A percentile compares a stretch with the other conserved stretches of the same genome.
Conservation (phyloP, 2,888 invertebrate genomes). For the Parnassius smintheus region DNA sequence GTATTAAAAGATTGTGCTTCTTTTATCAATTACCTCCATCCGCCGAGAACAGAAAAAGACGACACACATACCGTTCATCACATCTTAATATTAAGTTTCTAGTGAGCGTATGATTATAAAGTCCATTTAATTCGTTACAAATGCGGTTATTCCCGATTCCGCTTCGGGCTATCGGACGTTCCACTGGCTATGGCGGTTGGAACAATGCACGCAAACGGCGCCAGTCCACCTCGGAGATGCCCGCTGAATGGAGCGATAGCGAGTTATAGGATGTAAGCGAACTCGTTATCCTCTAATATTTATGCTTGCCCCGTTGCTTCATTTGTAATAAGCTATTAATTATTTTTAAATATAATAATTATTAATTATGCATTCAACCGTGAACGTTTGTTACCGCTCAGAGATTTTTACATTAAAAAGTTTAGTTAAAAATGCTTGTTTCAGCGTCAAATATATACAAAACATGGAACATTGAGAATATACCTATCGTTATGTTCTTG, state of each 20-base stretch:
- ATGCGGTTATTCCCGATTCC: constrained; percentile 7
- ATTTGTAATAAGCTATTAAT: too few relatives aligned
- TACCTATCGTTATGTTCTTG: too few relatives aligned
- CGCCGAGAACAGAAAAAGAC: too few relatives aligned
- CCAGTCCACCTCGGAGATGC: constrained; percentile 34
- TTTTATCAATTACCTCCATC: background rate
- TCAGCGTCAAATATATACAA: too few relatives aligned
- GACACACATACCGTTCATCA: constrained; percentile 3
- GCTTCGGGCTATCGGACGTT: constrained; percentile 33
- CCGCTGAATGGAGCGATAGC: constrained; percentile 27
- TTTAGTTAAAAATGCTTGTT: too few relatives aligned
- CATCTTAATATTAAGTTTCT: constrained; percentile 2
- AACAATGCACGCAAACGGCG: constrained; percentile 39
- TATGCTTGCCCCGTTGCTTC: too few relatives aligned
- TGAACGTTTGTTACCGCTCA: too few relatives aligned
- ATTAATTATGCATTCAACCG: too few relatives aligned
- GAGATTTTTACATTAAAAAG: too few relatives aligned
- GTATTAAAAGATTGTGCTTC: constrained; percentile 8
- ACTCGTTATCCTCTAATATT: background rate
- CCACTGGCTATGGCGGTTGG: constrained; percentile 23
- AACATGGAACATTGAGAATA: too few relatives aligned
- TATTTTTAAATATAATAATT: too few relatives aligned
- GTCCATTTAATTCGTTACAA: constrained; percentile 18
- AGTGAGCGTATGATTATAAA: constrained; percentile 19
- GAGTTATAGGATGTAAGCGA: constrained; percentile 9